phyloP scores from a whole-genome alignment of 2,113 vertebrate genomes.

The Lipotes vexillifer region DNA sequence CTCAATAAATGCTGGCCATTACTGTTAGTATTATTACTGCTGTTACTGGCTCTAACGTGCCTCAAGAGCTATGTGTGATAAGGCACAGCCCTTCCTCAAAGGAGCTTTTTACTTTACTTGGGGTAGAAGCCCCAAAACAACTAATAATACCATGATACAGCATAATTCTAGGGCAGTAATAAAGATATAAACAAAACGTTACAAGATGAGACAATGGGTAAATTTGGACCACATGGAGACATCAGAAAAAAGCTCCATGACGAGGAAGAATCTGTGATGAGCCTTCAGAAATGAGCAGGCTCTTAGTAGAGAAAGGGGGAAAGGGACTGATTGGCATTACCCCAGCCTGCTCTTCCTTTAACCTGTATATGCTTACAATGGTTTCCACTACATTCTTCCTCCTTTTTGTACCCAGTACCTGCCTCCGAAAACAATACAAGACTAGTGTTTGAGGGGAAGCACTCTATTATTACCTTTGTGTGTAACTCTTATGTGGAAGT shows the following conservation, averaged over 20 bases:
- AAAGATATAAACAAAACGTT: not conserved
- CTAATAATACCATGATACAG: not conserved
- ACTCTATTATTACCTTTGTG: fast-evolving
- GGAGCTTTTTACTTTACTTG: not conserved
- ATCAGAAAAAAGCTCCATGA: not conserved
- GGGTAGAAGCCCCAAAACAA: not conserved
- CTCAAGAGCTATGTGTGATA: not conserved
- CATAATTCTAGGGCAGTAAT: not conserved
- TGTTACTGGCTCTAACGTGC: not conserved
- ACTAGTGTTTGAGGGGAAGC: not conserved
- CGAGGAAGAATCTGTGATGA: not conserved
- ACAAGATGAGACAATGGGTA: not conserved
- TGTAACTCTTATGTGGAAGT: not conserved
- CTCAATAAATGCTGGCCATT: not conserved
- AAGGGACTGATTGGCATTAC: not conserved
- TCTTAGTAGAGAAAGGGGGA: not conserved
- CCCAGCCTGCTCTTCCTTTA: not conserved
- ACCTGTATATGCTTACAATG: not conserved
- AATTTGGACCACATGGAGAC: not conserved
- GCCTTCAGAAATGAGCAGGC: not conserved
- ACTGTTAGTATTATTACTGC: too few relatives aligned
- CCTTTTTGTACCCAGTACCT: too few relatives aligned
- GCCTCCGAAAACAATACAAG: not conserved
- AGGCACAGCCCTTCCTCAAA: not conserved
- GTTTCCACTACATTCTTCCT: not conserved